phyloP scores from a whole-genome alignment of 64 coral and sea anemone species.

The Pachyseris speciosa region DNA sequence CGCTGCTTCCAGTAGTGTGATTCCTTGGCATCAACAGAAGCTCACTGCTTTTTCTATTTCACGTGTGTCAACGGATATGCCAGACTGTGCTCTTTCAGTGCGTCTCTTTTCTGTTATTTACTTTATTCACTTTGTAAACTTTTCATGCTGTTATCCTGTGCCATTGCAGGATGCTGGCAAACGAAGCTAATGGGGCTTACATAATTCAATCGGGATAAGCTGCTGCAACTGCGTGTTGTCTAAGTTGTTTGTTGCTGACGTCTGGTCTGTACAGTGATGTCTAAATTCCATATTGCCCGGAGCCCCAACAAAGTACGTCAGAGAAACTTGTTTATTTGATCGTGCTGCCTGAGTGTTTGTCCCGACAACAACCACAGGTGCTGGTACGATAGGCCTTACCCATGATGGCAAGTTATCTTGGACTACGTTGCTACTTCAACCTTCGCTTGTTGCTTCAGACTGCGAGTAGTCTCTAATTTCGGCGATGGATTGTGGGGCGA shows the following conservation, averaged over 20 bases:
- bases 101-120: not conserved
- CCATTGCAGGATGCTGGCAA: conserved; percentile 58
- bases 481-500: too few relatives aligned
- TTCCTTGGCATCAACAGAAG: not conserved
- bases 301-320: conserved; percentile 1
- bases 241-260: conserved; percentile 13
- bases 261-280: not conserved
- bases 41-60: not conserved
- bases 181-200: conserved; percentile 58
- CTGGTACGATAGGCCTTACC: not conserved
- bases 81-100: not conserved
- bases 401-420: conserved; percentile 18
- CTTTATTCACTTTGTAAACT: not conserved
- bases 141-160: not conserved
- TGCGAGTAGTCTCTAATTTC: too few relatives aligned
- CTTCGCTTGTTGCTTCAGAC: not conserved
- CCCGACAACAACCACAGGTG: conserved; percentile 10
- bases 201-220: conserved; percentile 60
- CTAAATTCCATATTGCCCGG: conserved; percentile 40
- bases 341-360: conserved; percentile 37
- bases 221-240: not conserved
- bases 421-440: not conserved
- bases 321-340: conserved; percentile 21
- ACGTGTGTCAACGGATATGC: not conserved
- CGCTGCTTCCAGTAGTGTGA: not conserved